Evolutionary conservation across 2,113 vertebrate species (phyloP).

Genomic region (Mohoua ochrocephala): DNA sequence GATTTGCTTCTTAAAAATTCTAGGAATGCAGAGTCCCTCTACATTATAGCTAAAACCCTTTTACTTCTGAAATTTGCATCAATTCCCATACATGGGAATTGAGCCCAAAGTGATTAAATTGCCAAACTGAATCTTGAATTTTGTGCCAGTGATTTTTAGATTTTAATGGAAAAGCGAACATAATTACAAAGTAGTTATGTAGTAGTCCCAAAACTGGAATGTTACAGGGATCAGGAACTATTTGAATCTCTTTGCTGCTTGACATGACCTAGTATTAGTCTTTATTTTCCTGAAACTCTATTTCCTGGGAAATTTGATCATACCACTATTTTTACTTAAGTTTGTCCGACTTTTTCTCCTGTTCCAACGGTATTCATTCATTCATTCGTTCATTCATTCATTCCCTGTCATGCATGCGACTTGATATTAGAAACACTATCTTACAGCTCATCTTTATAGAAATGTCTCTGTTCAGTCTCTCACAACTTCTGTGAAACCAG

Average conservation of each 20-base stretch:
- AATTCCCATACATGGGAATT: not conserved
- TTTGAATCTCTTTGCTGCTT: not conserved
- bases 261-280: not conserved
- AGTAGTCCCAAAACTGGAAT: not conserved
- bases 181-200: not conserved
- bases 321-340: not conserved
- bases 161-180: not conserved
- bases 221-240: fast-evolving
- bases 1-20: not conserved
- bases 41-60: not conserved
- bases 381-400: not conserved
- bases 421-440: not conserved
- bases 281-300: not conserved
- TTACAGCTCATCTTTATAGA: not conserved
- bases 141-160: not conserved
- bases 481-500: not conserved
- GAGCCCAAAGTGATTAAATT: not conserved
- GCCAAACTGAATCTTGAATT: not conserved
- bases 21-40: not conserved
- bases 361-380: not conserved
- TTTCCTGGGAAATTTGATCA: not conserved
- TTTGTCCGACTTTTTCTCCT: not conserved
- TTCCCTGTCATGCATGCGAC: not conserved
- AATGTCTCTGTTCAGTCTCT: not conserved
- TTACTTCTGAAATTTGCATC: not conserved